Conservation (phyloP, 2,888 invertebrate genomes). For the Diarsia brunnea region DNA sequence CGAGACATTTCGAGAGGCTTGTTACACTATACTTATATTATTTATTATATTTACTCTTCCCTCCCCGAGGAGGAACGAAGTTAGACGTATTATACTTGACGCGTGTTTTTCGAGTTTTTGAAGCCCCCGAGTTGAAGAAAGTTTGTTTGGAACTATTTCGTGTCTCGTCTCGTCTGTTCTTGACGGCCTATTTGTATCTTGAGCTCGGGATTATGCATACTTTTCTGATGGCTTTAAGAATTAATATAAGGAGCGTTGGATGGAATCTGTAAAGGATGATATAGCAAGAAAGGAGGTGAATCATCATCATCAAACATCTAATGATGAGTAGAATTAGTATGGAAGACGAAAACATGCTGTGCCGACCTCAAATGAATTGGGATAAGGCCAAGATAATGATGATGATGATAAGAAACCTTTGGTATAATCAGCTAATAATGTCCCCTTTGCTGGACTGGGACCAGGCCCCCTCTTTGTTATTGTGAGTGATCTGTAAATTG, state of each 20-base stretch:
- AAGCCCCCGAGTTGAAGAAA: constrained; percentile 15
- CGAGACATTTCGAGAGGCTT: constrained; percentile 43
- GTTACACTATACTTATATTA: constrained; percentile 36
- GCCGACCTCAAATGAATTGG: too few relatives aligned
- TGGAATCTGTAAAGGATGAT: too few relatives aligned
- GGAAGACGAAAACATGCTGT: too few relatives aligned
- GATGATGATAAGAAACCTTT: background rate
- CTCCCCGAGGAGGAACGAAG: constrained; percentile 2
- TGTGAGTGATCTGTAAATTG: background rate
- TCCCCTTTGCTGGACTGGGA: background rate
- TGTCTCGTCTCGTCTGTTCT: constrained; percentile 20
- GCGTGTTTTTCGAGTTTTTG: constrained; percentile 24
- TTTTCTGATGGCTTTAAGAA: background rate
- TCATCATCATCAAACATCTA: too few relatives aligned
- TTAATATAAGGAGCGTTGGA: too few relatives aligned
- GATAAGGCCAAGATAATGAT: too few relatives aligned
- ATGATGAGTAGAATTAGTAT: too few relatives aligned
- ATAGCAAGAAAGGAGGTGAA: too few relatives aligned
- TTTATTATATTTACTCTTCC: constrained; percentile 51
- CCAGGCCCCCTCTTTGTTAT: background rate
- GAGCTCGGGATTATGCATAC: constrained; percentile 20
- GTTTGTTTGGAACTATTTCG: constrained; percentile 43
- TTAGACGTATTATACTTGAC: constrained; percentile 28
- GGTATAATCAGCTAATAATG: background rate
- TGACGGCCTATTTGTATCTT: constrained; percentile 14